Evolutionary conservation across 2,797 vertebrate species (phyloP).

Genomic region (Hippocampus kuda): DNA sequence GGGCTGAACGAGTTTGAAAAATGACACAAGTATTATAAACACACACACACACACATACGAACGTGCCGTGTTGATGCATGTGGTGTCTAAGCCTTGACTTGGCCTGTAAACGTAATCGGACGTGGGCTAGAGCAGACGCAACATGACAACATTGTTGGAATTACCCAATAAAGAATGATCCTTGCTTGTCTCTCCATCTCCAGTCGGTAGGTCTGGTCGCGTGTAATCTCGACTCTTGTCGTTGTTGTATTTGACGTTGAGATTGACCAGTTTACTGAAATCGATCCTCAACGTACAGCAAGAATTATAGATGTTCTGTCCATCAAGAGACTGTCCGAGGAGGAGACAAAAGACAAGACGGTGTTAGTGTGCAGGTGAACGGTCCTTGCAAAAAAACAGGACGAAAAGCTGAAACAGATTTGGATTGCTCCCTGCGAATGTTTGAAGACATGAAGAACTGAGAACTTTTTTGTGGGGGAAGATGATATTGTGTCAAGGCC

Average conservation of each 20-base stretch:
- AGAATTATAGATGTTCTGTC: constrained; percentile 98
- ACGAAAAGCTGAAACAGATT: background rate
- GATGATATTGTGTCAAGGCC: too few relatives aligned
- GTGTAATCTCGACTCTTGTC: constrained; percentile 98
- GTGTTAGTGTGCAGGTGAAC: background rate
- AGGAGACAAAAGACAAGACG: background rate
- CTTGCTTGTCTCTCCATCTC: constrained; percentile 86
- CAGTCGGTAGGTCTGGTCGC: constrained; percentile 90
- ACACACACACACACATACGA: too few relatives aligned
- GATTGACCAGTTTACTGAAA: constrained; percentile 97
- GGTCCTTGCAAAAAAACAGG: background rate
- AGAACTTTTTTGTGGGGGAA: too few relatives aligned
- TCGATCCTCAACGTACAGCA: constrained; percentile 97
- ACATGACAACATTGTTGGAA: background rate
- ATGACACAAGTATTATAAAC: too few relatives aligned
- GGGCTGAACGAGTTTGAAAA: too few relatives aligned
- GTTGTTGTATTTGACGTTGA: constrained; percentile 99
- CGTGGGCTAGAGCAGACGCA: background rate
- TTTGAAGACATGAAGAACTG: too few relatives aligned
- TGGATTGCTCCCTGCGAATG: too few relatives aligned
- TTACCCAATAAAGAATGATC: constrained; percentile 85
- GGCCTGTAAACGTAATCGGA: background rate
- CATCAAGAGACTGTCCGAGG: constrained; percentile 81
- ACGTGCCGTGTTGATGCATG: too few relatives aligned
- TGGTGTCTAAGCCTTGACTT: too few relatives aligned